A percentile compares a stretch with the other conserved stretches of the same genome.
Conservation (phyloP, 2,113 vertebrate species). For the Neofelis nebulosa region DNA sequence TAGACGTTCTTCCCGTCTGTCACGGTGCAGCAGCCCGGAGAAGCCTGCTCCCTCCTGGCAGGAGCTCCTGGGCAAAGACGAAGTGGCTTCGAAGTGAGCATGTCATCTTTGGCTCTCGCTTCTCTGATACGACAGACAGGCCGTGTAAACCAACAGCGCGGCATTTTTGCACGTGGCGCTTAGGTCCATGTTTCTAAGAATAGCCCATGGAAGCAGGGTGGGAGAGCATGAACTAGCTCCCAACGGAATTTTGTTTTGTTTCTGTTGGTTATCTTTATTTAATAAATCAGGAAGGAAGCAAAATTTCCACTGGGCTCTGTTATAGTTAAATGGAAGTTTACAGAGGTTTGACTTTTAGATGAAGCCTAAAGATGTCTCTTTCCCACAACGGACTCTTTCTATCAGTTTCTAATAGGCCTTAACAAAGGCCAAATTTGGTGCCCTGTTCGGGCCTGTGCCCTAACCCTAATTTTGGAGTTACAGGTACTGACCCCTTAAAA, state of each 20-base stretch:
- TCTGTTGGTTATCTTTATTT: background rate
- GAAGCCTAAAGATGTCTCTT: background rate
- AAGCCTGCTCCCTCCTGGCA: background rate
- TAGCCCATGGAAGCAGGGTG: background rate
- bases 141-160: rapidly evolving
- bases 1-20: constrained; percentile 48
- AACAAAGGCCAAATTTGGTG: background rate
- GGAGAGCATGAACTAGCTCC: background rate
- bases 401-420: background rate
- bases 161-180: background rate
- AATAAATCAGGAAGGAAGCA: background rate
- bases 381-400: background rate
- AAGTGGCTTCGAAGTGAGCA: rapidly evolving
- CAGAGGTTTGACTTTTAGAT: background rate
- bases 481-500: background rate
- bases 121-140: background rate
- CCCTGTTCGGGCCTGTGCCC: background rate
- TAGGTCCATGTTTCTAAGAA: background rate
- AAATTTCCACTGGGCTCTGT: background rate
- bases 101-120: background rate
- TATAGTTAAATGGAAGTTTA: background rate
- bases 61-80: background rate
- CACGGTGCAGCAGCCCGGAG: background rate
- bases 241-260: background rate
- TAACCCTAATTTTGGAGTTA: background rate